Conservation (phyloP, 2,888 invertebrate species). For the Amphipyra tragopoginis region DNA sequence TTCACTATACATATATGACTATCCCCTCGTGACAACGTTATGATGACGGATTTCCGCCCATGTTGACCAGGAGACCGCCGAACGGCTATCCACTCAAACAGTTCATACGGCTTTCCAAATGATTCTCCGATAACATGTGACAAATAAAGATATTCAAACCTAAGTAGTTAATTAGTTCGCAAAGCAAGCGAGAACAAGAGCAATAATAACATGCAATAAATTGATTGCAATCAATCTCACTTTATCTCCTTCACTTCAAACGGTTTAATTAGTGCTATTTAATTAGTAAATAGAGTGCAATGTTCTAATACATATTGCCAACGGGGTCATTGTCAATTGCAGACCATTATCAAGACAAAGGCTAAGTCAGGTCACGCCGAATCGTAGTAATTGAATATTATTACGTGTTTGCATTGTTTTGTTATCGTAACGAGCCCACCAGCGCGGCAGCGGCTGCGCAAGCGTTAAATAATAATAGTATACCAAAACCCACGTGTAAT, state of each 20-base stretch:
- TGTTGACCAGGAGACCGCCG: no score
- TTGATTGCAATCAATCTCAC: constrained; percentile 45
- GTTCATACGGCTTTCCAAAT: not conserved
- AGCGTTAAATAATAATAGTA: constrained; percentile 6
- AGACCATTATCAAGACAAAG: constrained; percentile 35
- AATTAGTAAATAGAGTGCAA: constrained; percentile 24
- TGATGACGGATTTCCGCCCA: no score
- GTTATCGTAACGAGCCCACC: constrained; percentile 34
- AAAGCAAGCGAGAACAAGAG: constrained; percentile 34
- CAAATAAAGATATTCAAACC: constrained; percentile 17
- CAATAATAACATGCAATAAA: constrained; percentile 47
- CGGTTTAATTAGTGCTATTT: constrained; percentile 41
- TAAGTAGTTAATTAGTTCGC: constrained; percentile 33
- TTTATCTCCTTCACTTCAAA: constrained; percentile 51
- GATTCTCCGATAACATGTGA: constrained; percentile 29
- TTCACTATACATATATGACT: no score
- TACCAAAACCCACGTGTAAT: not conserved
- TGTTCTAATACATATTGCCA: constrained; percentile 33
- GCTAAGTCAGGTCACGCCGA: constrained; percentile 42
- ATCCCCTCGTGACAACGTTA: no score
- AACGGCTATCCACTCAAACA: no score
- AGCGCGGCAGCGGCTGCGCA: constrained; percentile 17
- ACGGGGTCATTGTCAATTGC: constrained; percentile 50
- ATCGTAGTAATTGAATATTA: constrained; percentile 48
- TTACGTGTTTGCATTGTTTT: constrained; percentile 51